These are phyloP conservation scores for Zenarchopterus dispar DNA, from an alignment of 2,797 vertebrate genomes.

Conservation along the genomic window DNA sequence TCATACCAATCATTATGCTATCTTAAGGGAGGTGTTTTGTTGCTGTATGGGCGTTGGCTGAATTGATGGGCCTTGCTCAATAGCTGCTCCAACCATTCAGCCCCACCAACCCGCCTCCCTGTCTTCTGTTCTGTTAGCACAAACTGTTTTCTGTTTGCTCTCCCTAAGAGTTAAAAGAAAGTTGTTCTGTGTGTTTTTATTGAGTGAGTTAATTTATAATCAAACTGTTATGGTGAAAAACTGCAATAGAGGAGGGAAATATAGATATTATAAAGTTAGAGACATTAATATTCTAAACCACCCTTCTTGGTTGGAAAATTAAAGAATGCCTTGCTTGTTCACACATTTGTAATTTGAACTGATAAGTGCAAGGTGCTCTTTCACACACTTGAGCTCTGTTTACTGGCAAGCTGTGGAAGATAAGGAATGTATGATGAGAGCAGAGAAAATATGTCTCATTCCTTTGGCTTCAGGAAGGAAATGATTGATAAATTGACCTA, in stretches of 20 bases:
- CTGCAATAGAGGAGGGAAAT: background rate
- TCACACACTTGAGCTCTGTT: conserved; percentile 5
- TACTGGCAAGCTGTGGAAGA: conserved; percentile 9
- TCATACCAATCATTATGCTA: background rate
- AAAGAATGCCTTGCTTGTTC: background rate
- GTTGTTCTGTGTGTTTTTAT: background rate
- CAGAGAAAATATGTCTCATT: background rate
- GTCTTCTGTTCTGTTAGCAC: background rate
- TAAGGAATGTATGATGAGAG: conserved; percentile 20
- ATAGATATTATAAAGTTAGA: background rate
- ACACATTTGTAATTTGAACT: conserved; percentile 10
- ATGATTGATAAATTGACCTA: background rate
- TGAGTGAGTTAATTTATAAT: background rate
- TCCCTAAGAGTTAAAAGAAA: background rate
- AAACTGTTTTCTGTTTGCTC: background rate
- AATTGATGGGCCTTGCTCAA: background rate
- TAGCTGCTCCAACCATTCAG: background rate
- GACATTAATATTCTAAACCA: background rate
- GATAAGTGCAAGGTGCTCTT: background rate
- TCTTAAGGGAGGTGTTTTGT: background rate
- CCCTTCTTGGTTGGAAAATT: background rate
- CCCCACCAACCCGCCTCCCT: background rate
- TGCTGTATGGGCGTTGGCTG: background rate
- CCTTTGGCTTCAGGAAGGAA: background rate
- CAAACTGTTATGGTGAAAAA: background rate